These are phyloP conservation scores for Amaurobius ferox DNA, from an alignment of 2,888 invertebrate genomes.

Conservation along the genomic window DNA sequence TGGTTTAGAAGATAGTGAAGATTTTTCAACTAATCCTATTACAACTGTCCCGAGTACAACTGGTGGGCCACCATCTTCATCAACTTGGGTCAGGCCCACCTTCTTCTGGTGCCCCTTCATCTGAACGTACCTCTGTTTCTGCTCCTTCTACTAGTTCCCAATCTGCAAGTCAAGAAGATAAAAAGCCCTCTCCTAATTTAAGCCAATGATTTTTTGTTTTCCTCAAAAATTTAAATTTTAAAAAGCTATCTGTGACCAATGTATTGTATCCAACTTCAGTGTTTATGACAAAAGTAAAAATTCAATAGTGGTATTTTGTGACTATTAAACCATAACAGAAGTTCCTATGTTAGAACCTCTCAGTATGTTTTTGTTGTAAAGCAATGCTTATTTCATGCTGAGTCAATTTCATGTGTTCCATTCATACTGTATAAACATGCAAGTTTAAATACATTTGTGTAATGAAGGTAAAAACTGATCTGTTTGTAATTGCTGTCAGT, in stretches of 20 bases:
- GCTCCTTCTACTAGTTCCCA: constrained; percentile 71
- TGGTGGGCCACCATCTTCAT: constrained; percentile 70
- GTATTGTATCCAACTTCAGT: constrained; percentile 40
- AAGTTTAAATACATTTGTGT: too few species aligned
- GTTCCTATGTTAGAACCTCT: constrained; percentile 62
- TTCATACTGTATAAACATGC: too few species aligned
- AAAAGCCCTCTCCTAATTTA: constrained; percentile 73
- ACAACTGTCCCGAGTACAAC: constrained; percentile 67
- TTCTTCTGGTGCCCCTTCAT: constrained; percentile 69
- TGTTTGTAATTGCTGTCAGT: too few species aligned
- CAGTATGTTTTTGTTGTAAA: constrained; percentile 10
- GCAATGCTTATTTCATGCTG: neutral
- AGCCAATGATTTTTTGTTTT: constrained; percentile 65
- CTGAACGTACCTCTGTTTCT: constrained; percentile 70
- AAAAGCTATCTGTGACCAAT: constrained; percentile 43
- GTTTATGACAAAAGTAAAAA: constrained; percentile 30
- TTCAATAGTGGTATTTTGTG: constrained; percentile 60
- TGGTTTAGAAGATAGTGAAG: constrained; percentile 74
- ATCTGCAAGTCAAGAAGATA: constrained; percentile 73
- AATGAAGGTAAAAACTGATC: too few species aligned
- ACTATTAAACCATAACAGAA: constrained; percentile 53
- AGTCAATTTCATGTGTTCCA: too few species aligned
- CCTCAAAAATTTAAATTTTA: neutral
- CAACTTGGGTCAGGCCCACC: constrained; percentile 73
- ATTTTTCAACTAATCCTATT: constrained; percentile 70